Percentiles rank a stretch among this genome's conserved stretches.
phyloP scores from a whole-genome alignment of 2,888 invertebrate species.

The Cactoblastis cactorum region DNA sequence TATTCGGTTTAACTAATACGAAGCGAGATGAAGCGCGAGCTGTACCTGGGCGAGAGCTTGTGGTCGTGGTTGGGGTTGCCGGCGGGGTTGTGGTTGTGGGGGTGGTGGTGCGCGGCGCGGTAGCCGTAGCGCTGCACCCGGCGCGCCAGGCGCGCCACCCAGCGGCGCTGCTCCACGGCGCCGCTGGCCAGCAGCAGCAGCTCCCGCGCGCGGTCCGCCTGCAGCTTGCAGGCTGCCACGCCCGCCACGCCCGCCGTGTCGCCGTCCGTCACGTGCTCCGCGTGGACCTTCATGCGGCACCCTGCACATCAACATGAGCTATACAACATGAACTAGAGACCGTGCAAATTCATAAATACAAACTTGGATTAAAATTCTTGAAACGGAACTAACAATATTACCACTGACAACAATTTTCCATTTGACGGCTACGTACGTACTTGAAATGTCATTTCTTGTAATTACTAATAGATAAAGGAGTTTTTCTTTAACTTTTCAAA shows the following conservation, averaged over 20 bases:
- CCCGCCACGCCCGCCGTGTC: constrained; percentile 79
- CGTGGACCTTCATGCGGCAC: constrained; percentile 98
- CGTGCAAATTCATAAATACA: no score
- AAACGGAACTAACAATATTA: no score
- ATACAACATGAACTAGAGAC: neutral
- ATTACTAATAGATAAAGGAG: no score
- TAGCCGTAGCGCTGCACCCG: constrained; percentile 96
- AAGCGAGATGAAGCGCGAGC: no score
- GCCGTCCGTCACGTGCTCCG: constrained; percentile 93
- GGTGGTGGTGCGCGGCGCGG: constrained; percentile 89
- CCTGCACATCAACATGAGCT: no score
- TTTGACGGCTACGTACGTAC: no score
- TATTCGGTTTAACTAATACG: no score
- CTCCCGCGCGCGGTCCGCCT: constrained; percentile 97
- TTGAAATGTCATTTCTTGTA: no score
- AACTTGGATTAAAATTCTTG: no score
- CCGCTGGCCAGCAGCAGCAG: constrained; percentile 92
- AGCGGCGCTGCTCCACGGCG: constrained; percentile 92
- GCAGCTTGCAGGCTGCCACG: constrained; percentile 97
- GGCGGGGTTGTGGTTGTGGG: constrained; percentile 95
- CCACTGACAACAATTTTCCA: no score
- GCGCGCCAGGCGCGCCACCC: constrained; percentile 94
- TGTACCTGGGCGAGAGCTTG: constrained; percentile 67
- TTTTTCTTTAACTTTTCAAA: no score
- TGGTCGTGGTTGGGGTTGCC: constrained; percentile 81